A percentile compares a stretch with the other conserved stretches of the same genome.
Conservation (phyloP, 1,140 invertebrate genomes). For the Lepidostoma basale region DNA sequence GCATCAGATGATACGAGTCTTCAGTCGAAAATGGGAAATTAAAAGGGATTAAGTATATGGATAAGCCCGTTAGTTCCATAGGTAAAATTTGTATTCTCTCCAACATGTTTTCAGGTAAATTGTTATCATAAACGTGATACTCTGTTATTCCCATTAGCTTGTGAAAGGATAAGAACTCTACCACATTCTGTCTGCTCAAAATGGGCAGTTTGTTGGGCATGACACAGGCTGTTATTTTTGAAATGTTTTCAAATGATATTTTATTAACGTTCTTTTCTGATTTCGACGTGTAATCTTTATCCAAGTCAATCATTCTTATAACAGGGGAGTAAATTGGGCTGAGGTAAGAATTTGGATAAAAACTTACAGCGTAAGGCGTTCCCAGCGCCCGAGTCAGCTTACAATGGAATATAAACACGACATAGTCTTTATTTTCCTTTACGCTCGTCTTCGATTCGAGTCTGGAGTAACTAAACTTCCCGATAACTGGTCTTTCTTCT, state of each 20-base stretch:
- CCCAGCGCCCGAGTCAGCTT: constrained; percentile 53
- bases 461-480: constrained; percentile 56
- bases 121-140: constrained; percentile 63
- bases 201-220: constrained; percentile 58
- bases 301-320: constrained; percentile 53
- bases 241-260: constrained; percentile 57
- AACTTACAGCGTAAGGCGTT: constrained; percentile 61
- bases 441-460: constrained; percentile 43
- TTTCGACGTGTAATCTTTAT: constrained; percentile 33
- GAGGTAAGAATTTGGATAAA: constrained; percentile 58
- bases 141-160: constrained; percentile 62
- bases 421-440: constrained; percentile 48
- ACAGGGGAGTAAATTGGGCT: constrained; percentile 60
- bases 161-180: constrained; percentile 65
- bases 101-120: constrained; percentile 61
- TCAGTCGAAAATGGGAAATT: constrained; percentile 61
- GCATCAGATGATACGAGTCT: constrained; percentile 55
- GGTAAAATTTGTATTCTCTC: constrained; percentile 60
- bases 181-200: constrained; percentile 58
- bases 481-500: constrained; percentile 57
- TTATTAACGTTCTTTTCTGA: constrained; percentile 21
- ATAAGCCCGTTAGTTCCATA: constrained; percentile 59
- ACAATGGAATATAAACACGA: constrained; percentile 60
- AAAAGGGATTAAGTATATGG: constrained; percentile 60
- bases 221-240: constrained; percentile 61